phyloP scores from a whole-genome alignment of 2,888 invertebrate genomes.

The Carpatolechia fugitivella region DNA sequence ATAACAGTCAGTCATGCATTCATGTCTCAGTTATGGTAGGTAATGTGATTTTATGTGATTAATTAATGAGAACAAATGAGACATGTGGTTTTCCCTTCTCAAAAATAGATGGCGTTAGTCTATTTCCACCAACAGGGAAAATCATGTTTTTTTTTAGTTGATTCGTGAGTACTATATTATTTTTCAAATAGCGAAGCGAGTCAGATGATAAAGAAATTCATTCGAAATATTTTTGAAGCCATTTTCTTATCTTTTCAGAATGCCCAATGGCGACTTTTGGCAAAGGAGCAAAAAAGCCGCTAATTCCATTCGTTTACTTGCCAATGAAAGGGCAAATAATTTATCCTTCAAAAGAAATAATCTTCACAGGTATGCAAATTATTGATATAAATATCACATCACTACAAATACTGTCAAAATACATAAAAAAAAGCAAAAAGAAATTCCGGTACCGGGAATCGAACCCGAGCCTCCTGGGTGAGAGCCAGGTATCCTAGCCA shows the following conservation, averaged over 20 bases:
- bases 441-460: constrained; percentile 77
- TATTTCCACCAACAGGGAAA: no score
- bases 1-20: background rate
- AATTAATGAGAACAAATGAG: no score
- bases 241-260: constrained; percentile 68
- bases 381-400: background rate
- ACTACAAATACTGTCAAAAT: background rate
- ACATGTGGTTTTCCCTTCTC: no score
- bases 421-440: constrained; percentile 32
- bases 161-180: no score
- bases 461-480: constrained; percentile 81
- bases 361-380: constrained; percentile 83
- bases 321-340: constrained; percentile 92
- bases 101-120: no score
- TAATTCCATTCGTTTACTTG: constrained; percentile 91
- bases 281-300: constrained; percentile 82
- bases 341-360: constrained; percentile 92
- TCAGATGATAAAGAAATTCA: no score
- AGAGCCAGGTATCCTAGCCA: constrained; percentile 82
- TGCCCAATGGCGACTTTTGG: constrained; percentile 85
- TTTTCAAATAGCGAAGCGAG: no score
- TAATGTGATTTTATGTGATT: no score
- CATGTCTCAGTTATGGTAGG: no score
- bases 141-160: no score
- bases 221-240: background rate